phyloP scores from a whole-genome alignment of 2,113 vertebrate genomes.

The Semicossyphus pulcher region DNA sequence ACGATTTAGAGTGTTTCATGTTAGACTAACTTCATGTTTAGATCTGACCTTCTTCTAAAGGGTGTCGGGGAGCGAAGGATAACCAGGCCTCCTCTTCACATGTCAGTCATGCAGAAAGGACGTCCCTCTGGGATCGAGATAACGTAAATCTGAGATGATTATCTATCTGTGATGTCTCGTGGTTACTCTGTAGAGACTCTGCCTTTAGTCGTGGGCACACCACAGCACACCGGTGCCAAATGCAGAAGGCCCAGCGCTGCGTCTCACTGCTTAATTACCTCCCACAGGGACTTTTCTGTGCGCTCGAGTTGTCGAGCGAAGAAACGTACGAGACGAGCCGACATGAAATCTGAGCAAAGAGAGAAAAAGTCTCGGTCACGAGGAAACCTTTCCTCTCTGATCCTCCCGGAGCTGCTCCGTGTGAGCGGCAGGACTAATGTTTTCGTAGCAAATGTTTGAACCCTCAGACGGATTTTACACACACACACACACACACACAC shows the following conservation, averaged over 20 bases:
- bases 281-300: constrained; percentile 11
- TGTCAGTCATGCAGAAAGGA: constrained; percentile 1
- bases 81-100: not conserved
- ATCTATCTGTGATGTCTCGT: constrained; percentile 1
- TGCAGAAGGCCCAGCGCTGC: not conserved
- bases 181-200: not conserved
- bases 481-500: constrained; percentile 5
- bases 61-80: not conserved
- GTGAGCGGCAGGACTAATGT: not conserved
- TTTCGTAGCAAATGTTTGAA: not conserved
- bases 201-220: not conserved
- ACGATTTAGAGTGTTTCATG: not conserved
- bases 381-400: not conserved
- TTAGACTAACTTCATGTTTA: not conserved
- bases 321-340: constrained; percentile 7
- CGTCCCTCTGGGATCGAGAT: not conserved
- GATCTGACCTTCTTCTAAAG: not conserved
- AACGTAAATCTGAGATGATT: not conserved
- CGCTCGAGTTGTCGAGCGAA: not conserved
- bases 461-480: not conserved
- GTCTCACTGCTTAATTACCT: constrained; percentile 26
- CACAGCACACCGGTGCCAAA: constrained; percentile 4
- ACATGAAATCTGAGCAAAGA: not conserved
- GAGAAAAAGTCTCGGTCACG: not conserved
- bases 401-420: not conserved